Base-by-base conservation (phyloP, 1,140 invertebrate genomes). In the Philotrypesis tridentata region DNA sequence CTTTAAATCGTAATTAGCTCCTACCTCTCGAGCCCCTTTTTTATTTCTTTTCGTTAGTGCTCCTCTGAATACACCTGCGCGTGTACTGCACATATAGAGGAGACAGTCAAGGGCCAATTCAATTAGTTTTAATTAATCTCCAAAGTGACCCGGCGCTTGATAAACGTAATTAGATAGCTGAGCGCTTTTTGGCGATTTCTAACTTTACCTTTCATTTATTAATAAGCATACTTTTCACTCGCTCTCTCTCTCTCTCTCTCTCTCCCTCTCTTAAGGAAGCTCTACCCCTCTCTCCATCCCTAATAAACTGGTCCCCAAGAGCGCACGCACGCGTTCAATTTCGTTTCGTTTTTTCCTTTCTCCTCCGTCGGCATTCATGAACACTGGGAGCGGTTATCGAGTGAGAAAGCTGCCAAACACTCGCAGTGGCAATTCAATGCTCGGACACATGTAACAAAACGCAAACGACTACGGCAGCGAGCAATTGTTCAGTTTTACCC, bases 331-430 rank as follows among this genome's bases (percentile, higher is more conserved):
- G n/a, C n/a, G n/a, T n/a, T n/a, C n/a, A n/a, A n/a, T n/a, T n/a
- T n/a, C n/a, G n/a, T n/a, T n/a, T n/a, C n/a, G n/a, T n/a, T n/a
- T n/a, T n/a, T n/a, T n/a, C n/a, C n/a, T n/a, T n/a, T n/a, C n/a
- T n/a, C n/a, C n/a, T n/a, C n/a, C n/a, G n/a, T n/a, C n/a, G n/a
- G n/a, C n/a, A n/a, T n/a, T n/a, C n/a, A n/a, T n/a, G n/a, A n/a
- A n/a, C n/a, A n/a, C n/a, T n/a, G n/a, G 33, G 29, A 40, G n/a
- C 23, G 71, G 71, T 73, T 73, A 73, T 73, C 71, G 21, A 73
- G 40, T 60, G 43, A 73, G 40, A 73, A 55, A 60, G 71, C 71
- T 73, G 25, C 71, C 71, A 73, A 73, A 73, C 71, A 29, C 27
- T 43, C n/a, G 71, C 43, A 37, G 23, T 14, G 17, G 71, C 71